Evolutionary conservation across 2,113 vertebrate genomes (phyloP).

Genomic region (Eonycteris spelaea): DNA sequence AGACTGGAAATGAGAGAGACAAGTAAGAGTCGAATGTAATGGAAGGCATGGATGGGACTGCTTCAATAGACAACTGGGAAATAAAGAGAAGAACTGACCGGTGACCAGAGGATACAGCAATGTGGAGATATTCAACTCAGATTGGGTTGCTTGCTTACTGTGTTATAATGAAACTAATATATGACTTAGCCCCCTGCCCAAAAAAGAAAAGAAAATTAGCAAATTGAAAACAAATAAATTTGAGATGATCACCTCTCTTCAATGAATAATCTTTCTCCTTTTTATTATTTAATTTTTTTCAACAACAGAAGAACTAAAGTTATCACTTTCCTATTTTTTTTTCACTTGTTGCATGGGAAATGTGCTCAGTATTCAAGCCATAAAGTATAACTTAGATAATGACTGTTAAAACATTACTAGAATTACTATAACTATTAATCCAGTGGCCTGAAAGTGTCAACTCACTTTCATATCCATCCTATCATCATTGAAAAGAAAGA

Average conservation of each 20-base stretch:
- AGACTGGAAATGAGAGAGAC: not conserved
- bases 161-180: not conserved
- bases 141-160: not conserved
- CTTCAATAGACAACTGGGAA: not conserved
- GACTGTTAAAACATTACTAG: not conserved
- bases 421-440: not conserved
- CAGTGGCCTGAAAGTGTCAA: not conserved
- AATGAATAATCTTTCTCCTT: not conserved
- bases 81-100: not conserved
- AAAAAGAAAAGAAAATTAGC: not conserved
- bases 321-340: not conserved
- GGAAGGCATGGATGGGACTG: not conserved
- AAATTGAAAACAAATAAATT: not conserved
- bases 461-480: not conserved
- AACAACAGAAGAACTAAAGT: not conserved
- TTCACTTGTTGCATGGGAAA: not conserved
- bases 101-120: not conserved
- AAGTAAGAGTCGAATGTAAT: not conserved
- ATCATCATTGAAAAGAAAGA: not conserved
- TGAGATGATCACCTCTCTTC: not conserved
- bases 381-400: not conserved
- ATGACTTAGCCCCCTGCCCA: not conserved
- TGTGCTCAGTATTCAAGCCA: not conserved
- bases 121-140: not conserved
- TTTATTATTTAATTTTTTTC: not conserved